Conservation (phyloP, 2,113 vertebrate species). For the Corythornis cristatus region DNA sequence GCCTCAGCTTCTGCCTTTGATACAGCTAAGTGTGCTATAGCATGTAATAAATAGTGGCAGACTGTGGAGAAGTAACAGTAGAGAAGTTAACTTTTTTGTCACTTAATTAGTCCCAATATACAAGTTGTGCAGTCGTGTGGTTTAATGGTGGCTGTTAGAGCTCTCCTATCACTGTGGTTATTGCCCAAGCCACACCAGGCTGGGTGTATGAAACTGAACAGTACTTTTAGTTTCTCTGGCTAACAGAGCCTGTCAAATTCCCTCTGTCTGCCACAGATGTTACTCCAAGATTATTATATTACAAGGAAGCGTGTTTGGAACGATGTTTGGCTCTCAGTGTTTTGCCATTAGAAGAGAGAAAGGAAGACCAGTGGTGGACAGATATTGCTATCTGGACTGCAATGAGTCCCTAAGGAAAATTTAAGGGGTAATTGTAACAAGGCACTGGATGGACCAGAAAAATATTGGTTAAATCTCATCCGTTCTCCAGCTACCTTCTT, state of each 20-base stretch:
- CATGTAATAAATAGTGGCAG: neutral
- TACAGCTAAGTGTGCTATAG: neutral
- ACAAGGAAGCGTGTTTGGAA: constrained; percentile 24
- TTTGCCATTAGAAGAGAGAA: constrained; percentile 26
- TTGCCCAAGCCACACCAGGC: neutral
- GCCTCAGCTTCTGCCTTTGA: neutral
- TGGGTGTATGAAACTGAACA: neutral
- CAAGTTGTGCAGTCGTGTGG: neutral
- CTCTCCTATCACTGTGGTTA: neutral
- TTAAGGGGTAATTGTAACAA: constrained; percentile 31
- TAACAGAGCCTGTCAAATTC: neutral
- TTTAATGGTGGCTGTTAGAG: neutral
- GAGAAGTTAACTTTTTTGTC: neutral
- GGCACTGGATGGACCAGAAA: constrained; percentile 32
- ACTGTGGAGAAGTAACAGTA: neutral
- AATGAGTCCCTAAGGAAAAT: constrained; percentile 37
- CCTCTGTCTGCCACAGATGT: constrained; percentile 16
- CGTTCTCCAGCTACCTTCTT: constrained; percentile 36
- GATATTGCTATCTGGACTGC: constrained; percentile 13
- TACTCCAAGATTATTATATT: constrained; percentile 26
- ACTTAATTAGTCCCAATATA: neutral
- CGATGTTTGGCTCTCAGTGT: constrained; percentile 37
- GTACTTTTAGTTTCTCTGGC: neutral
- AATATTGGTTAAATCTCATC: neutral
- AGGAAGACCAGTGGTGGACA: constrained; percentile 31